A percentile compares a stretch with the other conserved stretches of the same genome.
These are phyloP conservation scores for Eulacestoma nigropectus DNA, from an alignment of 2,113 vertebrate species.

Conservation along the genomic window DNA sequence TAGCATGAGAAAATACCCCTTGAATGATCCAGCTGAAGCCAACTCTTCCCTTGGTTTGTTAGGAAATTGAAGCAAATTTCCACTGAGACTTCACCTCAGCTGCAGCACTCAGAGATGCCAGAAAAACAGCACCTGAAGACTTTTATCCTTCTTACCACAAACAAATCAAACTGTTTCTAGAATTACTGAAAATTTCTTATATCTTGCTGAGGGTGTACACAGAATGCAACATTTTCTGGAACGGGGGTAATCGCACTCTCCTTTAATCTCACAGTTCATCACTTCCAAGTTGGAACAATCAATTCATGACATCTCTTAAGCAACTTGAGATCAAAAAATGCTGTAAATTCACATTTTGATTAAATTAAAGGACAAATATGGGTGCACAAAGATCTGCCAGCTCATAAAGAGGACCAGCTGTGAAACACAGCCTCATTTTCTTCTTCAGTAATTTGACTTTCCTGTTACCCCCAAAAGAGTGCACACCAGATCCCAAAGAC, in stretches of 20 bases:
- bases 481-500: neutral
- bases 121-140: neutral
- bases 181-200: neutral
- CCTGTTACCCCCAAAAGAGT: neutral
- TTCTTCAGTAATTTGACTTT: slow-evolving; percentile 3
- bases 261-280: neutral
- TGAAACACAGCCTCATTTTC: slow-evolving; percentile 4
- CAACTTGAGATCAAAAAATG: neutral
- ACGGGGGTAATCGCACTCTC: neutral
- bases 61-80: slow-evolving; percentile 6
- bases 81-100: neutral
- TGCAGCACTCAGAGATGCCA: neutral
- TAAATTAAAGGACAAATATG: neutral
- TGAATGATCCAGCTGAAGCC: neutral
- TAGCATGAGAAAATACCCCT: neutral
- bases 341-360: neutral
- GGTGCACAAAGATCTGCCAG: neutral
- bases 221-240: neutral
- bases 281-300: neutral
- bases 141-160: neutral
- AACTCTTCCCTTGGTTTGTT: neutral
- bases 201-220: neutral
- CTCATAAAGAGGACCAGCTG: slow-evolving; percentile 24
- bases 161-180: neutral
- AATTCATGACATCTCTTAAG: neutral